Base-by-base conservation (phyloP, 2,113 vertebrate species). In the Felis chaus region DNA sequence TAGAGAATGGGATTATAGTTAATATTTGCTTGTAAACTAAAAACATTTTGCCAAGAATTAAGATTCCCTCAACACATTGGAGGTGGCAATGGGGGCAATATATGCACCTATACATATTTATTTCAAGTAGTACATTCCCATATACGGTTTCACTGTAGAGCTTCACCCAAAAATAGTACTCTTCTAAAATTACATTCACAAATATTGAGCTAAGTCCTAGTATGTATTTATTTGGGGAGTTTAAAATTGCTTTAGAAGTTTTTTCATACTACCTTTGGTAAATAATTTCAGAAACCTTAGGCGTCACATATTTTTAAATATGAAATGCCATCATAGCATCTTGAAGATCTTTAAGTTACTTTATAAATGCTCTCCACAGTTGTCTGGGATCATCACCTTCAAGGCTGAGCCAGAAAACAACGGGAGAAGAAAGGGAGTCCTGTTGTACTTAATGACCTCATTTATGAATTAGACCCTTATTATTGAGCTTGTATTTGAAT, bases 111-210 rank as follows among this genome's bases (percentile, higher is more conserved):
- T 65, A 48, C 11, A 4, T 45, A 36, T 39, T 76, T 74, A 45
- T 78, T 89, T 81, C 61, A 92, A 78, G 41, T 29, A 87, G 14
- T 33, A 82, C 33, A 18, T 83, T 61, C n/a, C 66, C 14, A 10
- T 79, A 31, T 36, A 61, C 73, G 33, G 10, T 86, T 92, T 89
- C 71, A 92, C 23, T 45, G 2, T 65, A 90, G 31, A 41, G 19
- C 36, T 84, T 90, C 36, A 66, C 57, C 31, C 89, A 74, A 89
- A 84, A 89, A 65, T 4, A 29, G 2, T 27, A 27, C 18, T 86
- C 31, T 96, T 88, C 66, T 90, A 81, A 97, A 96, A 69, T 95
- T 82, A 93, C 55, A 27, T 86, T 84, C 65, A 50, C 31, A 93
- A n/a, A 65, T 79, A 68, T 5, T 63, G 41, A 95, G 39, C 91